Percentiles rank a stretch among this genome's conserved stretches.
Evolutionary conservation across 2,113 vertebrate genomes (phyloP).

Genomic region (Panthera uncia): DNA sequence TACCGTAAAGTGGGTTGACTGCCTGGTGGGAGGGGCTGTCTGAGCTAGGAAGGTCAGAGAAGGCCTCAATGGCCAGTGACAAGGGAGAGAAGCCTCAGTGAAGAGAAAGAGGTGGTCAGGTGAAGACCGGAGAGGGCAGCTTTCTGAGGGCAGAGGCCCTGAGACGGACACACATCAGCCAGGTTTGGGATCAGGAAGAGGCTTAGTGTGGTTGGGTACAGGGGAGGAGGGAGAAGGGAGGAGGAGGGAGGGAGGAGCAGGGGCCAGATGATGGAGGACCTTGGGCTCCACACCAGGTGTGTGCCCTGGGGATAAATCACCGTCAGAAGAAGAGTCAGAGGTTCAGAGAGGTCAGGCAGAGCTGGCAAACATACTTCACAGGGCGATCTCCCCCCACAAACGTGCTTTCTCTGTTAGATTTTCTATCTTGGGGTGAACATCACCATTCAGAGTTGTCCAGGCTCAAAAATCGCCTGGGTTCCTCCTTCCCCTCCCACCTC

Average conservation of each 20-base stretch:
- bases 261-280: not conserved
- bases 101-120: not conserved
- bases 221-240: not conserved
- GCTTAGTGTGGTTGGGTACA: not conserved
- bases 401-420: not conserved
- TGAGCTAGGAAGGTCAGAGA: not conserved
- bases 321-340: not conserved
- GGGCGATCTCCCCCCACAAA: not conserved
- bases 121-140: not conserved
- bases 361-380: not conserved
- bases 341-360: not conserved
- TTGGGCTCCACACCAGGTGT: not conserved
- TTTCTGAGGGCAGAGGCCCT: not conserved
- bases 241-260: not conserved
- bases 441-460: not conserved
- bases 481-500: not conserved
- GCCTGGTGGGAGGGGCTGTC: not conserved
- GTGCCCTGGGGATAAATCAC: not conserved
- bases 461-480: not conserved
- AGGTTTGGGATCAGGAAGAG: not conserved
- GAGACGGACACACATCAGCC: not conserved
- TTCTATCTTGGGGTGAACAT: not conserved
- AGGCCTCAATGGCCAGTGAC: not conserved
- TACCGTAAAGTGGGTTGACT: not conserved
- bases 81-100: not conserved